Conservation (phyloP, 2,113 vertebrate species). For the Nestor notabilis region DNA sequence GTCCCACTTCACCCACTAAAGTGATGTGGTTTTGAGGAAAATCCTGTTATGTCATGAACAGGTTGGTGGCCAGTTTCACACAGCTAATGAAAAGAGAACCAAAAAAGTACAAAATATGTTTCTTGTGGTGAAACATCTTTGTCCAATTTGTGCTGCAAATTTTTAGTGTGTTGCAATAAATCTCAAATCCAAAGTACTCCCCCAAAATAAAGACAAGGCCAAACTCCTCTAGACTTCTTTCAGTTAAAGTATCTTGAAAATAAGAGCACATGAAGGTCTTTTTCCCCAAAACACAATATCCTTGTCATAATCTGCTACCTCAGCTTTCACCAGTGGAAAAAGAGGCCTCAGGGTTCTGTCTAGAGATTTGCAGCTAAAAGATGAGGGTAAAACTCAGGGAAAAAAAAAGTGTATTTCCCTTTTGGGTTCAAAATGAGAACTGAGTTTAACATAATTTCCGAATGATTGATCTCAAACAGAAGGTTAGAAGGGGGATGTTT, state of each 20-base stretch:
- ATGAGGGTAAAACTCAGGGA: background rate
- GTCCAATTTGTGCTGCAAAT: background rate
- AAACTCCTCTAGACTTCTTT: background rate
- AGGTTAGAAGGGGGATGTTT: background rate
- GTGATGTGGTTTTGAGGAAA: background rate
- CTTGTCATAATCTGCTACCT: background rate
- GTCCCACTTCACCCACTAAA: background rate
- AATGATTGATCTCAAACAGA: background rate
- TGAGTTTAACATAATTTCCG: slow-evolving; percentile 2
- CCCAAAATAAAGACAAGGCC: background rate
- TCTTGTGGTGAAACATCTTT: background rate
- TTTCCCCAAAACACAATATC: background rate
- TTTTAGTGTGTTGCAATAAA: background rate
- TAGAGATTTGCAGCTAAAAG: background rate
- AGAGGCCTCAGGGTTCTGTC: background rate
- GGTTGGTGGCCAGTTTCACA: background rate
- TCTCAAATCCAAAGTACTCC: background rate
- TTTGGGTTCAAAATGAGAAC: background rate
- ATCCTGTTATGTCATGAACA: background rate
- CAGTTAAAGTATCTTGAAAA: background rate
- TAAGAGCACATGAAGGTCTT: background rate
- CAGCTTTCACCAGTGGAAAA: background rate
- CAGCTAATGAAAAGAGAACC: background rate
- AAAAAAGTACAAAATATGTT: background rate
- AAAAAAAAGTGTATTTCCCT: background rate